These are phyloP conservation scores for Gymnorhina tibicen DNA, from an alignment of 2,113 vertebrate genomes.

Conservation along the genomic window DNA sequence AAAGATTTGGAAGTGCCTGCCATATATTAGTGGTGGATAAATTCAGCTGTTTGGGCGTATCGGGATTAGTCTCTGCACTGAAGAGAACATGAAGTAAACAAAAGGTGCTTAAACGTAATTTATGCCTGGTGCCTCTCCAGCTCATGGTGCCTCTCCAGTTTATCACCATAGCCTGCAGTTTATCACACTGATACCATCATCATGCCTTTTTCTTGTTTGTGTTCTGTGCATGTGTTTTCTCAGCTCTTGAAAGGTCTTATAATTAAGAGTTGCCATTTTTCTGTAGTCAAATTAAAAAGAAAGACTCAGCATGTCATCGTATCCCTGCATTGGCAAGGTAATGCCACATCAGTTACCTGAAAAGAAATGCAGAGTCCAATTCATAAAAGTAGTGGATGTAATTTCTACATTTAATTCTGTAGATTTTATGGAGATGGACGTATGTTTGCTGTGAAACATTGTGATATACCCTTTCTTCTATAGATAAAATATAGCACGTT, in stretches of 20 bases:
- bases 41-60: background rate
- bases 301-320: background rate
- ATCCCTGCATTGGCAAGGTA: background rate
- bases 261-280: constrained; percentile 23
- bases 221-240: background rate
- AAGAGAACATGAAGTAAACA: background rate
- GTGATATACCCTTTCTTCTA: background rate
- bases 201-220: constrained; percentile 32
- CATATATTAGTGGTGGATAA: background rate
- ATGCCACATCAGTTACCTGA: constrained; percentile 1
- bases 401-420: constrained; percentile 13
- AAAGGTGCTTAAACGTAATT: background rate
- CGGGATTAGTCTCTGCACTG: background rate
- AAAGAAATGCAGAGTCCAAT: background rate
- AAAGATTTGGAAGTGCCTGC: background rate
- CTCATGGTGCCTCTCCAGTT: background rate
- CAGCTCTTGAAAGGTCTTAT: constrained; percentile 1
- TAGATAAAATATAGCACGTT: background rate
- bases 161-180: constrained; percentile 1
- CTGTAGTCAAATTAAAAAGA: constrained; percentile 10
- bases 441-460: background rate
- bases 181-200: background rate
- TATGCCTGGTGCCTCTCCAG: background rate
- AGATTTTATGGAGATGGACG: background rate
- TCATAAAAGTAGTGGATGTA: background rate